phyloP scores from a whole-genome alignment of 1,140 invertebrate species.

The Monomorium pharaonis region DNA sequence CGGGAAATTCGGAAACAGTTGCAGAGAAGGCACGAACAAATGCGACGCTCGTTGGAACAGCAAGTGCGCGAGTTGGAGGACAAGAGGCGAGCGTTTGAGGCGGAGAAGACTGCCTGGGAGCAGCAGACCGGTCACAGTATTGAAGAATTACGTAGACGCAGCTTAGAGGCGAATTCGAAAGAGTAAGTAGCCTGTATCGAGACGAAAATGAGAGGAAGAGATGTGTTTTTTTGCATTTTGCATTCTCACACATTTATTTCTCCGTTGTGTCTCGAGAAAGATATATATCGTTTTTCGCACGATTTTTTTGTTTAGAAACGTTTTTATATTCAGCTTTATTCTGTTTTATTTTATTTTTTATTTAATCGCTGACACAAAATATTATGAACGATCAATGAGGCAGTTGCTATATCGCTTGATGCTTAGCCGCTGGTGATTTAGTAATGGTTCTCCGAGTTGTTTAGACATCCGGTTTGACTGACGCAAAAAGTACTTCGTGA shows the following conservation, averaged over 20 bases:
- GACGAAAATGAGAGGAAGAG: not conserved
- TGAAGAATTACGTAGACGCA: constrained; percentile 93
- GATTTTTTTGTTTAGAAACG: not conserved
- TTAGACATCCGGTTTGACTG: constrained; percentile 26
- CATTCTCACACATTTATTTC: constrained; percentile 34
- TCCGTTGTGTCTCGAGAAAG: constrained; percentile 7
- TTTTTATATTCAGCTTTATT: constrained; percentile 17
- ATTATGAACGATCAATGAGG: constrained; percentile 23
- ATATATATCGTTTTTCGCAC: constrained; percentile 47
- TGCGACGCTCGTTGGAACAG: constrained; percentile 90
- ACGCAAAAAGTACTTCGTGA: not conserved
- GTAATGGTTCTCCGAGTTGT: constrained; percentile 20
- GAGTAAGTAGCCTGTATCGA: constrained; percentile 87
- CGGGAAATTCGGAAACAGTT: constrained; percentile 83
- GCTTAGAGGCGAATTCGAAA: constrained; percentile 94
- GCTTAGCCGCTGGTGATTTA: constrained; percentile 40
- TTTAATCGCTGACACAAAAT: not conserved
- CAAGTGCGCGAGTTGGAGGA: constrained; percentile 97
- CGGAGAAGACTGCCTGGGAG: constrained; percentile 96
- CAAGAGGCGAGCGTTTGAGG: constrained; percentile 92
- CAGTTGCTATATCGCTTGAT: constrained; percentile 26
- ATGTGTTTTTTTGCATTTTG: constrained; percentile 19
- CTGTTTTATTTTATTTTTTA: constrained; percentile 12
- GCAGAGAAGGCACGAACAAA: constrained; percentile 89
- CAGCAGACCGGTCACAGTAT: constrained; percentile 94